Evolutionary conservation across 1,140 invertebrate species (phyloP).

Genomic region (Drosophila hydei): DNA sequence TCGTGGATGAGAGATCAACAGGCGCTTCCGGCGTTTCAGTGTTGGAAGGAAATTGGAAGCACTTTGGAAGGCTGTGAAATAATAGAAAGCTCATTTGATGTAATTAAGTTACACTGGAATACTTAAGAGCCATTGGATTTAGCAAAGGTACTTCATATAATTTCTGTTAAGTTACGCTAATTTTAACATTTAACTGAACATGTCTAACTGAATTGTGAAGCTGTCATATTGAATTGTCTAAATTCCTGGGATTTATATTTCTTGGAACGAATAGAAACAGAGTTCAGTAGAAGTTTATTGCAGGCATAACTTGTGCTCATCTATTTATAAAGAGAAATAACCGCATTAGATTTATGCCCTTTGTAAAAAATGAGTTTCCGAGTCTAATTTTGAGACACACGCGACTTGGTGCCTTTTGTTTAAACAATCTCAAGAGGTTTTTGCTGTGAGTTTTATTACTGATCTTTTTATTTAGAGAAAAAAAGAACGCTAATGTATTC

Average conservation of each 20-base stretch:
- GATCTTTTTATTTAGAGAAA: conserved; percentile 9
- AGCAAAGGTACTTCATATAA: no score
- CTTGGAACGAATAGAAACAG: neutral
- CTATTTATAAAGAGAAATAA: neutral
- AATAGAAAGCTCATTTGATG: neutral
- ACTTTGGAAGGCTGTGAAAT: neutral
- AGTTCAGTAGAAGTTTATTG: neutral
- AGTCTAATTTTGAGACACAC: conserved; percentile 7
- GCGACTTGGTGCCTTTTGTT: conserved; percentile 53
- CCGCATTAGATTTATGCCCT: neutral
- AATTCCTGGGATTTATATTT: neutral
- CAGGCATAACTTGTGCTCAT: neutral
- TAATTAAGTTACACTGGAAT: no score
- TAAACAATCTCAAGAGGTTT: conserved; percentile 62
- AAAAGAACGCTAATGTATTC: conserved; percentile 72
- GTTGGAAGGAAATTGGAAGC: neutral
- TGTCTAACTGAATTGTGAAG: no score
- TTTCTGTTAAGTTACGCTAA: neutral
- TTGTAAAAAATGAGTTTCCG: neutral
- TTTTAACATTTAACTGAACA: no score
- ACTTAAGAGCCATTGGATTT: no score
- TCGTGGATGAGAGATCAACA: conserved; percentile 25
- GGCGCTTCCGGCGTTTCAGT: no score
- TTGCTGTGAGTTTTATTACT: conserved; percentile 22
- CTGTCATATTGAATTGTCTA: no score